Conservation (phyloP, 53 echinoderm and acorn worm genomes). For the Astropecten irregularis region DNA sequence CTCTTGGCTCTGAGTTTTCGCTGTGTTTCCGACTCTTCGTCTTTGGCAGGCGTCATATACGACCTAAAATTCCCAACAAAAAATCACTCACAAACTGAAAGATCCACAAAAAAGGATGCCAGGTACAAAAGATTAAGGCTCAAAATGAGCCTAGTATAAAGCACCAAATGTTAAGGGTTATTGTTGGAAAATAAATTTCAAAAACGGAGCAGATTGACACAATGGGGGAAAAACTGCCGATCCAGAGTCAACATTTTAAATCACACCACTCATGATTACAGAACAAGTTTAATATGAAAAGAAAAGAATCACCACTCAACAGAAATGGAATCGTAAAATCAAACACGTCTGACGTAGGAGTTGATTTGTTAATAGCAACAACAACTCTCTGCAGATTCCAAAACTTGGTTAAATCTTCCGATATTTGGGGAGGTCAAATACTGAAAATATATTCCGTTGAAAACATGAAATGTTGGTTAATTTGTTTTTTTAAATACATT, state of each 20-base stretch:
- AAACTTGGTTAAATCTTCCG: not conserved
- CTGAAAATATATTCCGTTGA: too few species aligned
- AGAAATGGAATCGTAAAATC: not conserved
- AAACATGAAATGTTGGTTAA: too few species aligned
- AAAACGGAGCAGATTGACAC: not conserved
- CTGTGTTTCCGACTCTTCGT: slow-evolving; percentile 94
- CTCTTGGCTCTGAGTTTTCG: slow-evolving; percentile 81
- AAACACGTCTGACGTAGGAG: too few species aligned
- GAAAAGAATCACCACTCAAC: not conserved
- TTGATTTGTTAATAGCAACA: slow-evolving; percentile 9
- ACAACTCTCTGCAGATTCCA: not conserved
- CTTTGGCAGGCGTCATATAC: slow-evolving; percentile 94
- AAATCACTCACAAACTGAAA: not conserved
- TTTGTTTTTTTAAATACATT: too few species aligned
- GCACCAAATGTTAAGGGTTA: not conserved
- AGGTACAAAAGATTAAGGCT: not conserved
- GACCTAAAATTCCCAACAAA: slow-evolving; percentile 59
- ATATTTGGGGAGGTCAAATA: too few species aligned
- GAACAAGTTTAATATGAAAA: not conserved
- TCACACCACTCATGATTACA: slow-evolving; percentile 38
- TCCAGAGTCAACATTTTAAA: not conserved
- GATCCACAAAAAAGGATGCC: not conserved
- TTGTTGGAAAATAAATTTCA: slow-evolving; percentile 27
- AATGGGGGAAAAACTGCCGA: not conserved
- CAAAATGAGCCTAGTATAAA: not conserved